A percentile compares a stretch with the other conserved stretches of the same genome.
These are phyloP conservation scores for Callyntrura sp. DNA, from an alignment of 2,888 invertebrate genomes.

Conservation along the genomic window DNA sequence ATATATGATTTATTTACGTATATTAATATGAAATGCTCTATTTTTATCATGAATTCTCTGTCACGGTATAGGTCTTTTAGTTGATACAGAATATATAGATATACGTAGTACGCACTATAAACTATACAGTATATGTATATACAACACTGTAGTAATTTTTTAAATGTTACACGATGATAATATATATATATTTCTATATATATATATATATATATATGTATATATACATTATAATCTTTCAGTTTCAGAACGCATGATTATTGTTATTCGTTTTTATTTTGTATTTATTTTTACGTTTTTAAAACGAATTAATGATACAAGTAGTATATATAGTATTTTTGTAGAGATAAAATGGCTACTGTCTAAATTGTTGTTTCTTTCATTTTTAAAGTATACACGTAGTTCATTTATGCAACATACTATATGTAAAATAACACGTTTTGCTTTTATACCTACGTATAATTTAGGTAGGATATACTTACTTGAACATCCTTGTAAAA, in stretches of 20 bases:
- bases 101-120: too few species aligned
- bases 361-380: not conserved
- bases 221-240: constrained; percentile 60
- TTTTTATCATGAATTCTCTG: constrained; percentile 56
- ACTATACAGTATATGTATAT: too few species aligned
- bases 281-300: constrained; percentile 35
- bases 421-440: constrained; percentile 22
- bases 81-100: constrained; percentile 55
- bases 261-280: constrained; percentile 68
- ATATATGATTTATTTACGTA: constrained; percentile 33
- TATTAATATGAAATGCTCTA: constrained; percentile 21
- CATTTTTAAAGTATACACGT: not conserved
- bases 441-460: constrained; percentile 47
- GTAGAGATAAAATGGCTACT: too few species aligned
- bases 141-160: not conserved
- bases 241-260: constrained; percentile 73
- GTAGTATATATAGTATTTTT: not conserved
- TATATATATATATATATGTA: too few species aligned
- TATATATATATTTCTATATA: not conserved
- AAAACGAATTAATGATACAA: constrained; percentile 35
- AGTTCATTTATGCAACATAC: not conserved
- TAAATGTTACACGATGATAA: too few species aligned
- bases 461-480: constrained; percentile 35
- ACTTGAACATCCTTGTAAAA: constrained; percentile 44
- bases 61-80: constrained; percentile 66